Evolutionary conservation across 2,113 vertebrate genomes (phyloP), one percentile per base, ranked within the genome.

Genomic region (Calypte anna): DNA sequence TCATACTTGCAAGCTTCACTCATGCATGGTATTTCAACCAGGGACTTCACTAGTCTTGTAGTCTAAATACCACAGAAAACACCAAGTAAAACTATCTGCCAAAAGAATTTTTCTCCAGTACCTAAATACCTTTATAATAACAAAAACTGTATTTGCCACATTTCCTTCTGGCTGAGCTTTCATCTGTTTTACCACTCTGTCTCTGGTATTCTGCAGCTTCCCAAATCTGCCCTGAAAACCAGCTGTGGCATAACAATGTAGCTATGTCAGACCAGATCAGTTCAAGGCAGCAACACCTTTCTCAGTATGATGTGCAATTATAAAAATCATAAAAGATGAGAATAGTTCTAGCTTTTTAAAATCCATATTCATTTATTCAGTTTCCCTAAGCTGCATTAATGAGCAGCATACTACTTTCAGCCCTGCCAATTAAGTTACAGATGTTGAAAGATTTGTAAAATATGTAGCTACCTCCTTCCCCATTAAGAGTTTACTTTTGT

Each of bases 381-480:
- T n/a, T 78, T 48, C 62, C 22, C 55, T 44, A 81, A 89, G 53
- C 36, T 75, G 36, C 73, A 57, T 40, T 75, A 25, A 68, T 14
- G 14, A 53, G 21, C 48, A 82, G 66, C 38, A 88, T 17, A 67
- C 53, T 55, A 17, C 46, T 58, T 88, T 66, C 62, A 50, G 66
- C 3, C 79, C 44, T 9, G 44, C 43, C 21, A 89, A n/a, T 63
- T 81, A 67, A 91, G 59, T 80, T 48, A 86, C 21, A 67, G 70
- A 79, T 66, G 63, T 33, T 64, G n/a, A 74, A 85, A 82, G 70
- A 94, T 17, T 33, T 48, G 40, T 87, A 66, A 87, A 89, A 91
- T 9, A 79, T 1, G 25, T 43, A 90, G 76, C 69, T 63, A 77
- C 38, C 36, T 69, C 59, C 51, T 87, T 58, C n/a, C 12, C 31